Base-by-base conservation (phyloP, 1,140 invertebrate genomes). In the Cardiocondyla obscurior region DNA sequence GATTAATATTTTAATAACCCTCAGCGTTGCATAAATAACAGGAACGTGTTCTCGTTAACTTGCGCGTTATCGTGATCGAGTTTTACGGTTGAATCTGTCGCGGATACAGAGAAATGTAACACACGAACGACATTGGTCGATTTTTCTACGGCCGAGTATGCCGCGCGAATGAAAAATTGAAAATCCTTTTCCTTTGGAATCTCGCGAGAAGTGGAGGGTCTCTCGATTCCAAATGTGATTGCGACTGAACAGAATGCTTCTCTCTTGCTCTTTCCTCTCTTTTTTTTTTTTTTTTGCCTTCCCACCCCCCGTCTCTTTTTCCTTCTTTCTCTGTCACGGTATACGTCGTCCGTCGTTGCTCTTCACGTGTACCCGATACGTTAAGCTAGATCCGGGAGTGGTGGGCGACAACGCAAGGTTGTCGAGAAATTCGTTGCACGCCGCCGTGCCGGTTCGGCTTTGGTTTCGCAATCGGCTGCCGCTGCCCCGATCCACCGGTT, bases 341-440 rank as follows among this genome's bases (percentile, higher is more conserved):
- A 83, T n/a, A 82, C 22, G 55, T 81, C 39, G 46, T 64, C 16
- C 22, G 12, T 84, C 36, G 55, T 74, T 46, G 46, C 19, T 64
- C 57, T 49, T 62, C 46, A 44, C 58, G 42, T 74, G 65, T 83
- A 39, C 39, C 12, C 36, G 46, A 36, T 83, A 74, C 39, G 51
- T 72, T 82, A 74, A 36, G 58, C 44, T 85, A 86, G 77, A 85
- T 82, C 83, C 81, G 83, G 83, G 83, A 85, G 60, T 77, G 69
- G 82, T 81, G 82, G 77, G 77, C 69, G 82, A 84, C 53, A 44
- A 70, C 39, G 69, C 55, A 82, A 82, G 77, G 51, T 86, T 86
- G 44, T 60, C 82, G 51, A 46, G 74, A 65, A 55, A 74, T 81
- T 77, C 51, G 55, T 74, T 16, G 46, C 33, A 69, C 33, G 42